A percentile compares a stretch with the other conserved stretches of the same genome.
These are phyloP conservation scores for Tenrec ecaudatus DNA, from an alignment of 2,113 vertebrate genomes.

Conservation along the genomic window DNA sequence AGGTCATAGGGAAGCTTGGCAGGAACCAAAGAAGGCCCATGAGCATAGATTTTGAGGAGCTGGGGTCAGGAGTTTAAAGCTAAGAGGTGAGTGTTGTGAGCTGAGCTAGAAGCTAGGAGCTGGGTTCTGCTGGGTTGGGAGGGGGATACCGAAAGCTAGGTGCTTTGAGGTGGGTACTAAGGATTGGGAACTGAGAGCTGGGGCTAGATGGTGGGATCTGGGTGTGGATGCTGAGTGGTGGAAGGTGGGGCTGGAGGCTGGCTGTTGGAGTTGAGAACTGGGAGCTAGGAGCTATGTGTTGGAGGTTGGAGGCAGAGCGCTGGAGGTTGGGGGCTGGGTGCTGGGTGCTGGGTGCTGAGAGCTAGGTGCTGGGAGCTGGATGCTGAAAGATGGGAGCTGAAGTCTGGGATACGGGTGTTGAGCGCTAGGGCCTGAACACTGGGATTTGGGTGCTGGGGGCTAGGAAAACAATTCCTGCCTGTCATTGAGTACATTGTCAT, in stretches of 20 bases:
- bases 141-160: neutral
- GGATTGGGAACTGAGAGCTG: neutral
- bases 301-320: neutral
- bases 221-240: neutral
- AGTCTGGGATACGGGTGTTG: neutral
- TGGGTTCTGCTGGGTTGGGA: too few species aligned
- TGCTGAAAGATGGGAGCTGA: neutral
- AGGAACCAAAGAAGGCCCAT: too few species aligned
- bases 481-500: too few species aligned
- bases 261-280: neutral
- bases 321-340: neutral
- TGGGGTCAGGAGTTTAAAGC: neutral
- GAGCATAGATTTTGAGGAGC: neutral
- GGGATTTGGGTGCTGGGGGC: too few species aligned
- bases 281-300: neutral
- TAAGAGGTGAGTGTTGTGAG: neutral
- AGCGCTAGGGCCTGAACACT: too few species aligned
- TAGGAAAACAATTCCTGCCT: too few species aligned
- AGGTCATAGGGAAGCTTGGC: accelerated
- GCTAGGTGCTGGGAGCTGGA: neutral
- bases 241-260: too few species aligned
- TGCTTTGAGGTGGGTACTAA: too few species aligned
- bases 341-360: neutral
- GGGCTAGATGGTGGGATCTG: neutral
- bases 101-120: neutral